phyloP scores from a whole-genome alignment of 2,113 vertebrate genomes.

The Oxygymnocypris stewartii region DNA sequence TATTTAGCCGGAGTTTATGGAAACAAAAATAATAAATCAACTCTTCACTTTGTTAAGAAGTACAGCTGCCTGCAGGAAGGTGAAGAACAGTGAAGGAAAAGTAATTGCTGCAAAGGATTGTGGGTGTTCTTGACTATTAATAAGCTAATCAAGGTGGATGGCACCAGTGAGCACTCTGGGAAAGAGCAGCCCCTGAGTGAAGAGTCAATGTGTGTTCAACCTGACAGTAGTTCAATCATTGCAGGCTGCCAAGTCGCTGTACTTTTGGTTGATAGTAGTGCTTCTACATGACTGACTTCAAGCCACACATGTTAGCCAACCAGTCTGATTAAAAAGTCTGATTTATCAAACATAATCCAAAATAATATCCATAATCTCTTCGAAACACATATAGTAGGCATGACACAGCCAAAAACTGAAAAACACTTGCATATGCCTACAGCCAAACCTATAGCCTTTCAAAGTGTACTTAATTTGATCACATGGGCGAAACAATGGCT shows the following conservation, averaged over 20 bases:
- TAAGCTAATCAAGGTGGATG: constrained; percentile 26
- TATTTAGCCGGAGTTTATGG: constrained; percentile 49
- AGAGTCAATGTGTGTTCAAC: background rate
- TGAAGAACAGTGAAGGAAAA: constrained; percentile 50
- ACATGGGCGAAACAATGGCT: background rate
- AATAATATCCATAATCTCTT: background rate
- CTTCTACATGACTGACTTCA: background rate
- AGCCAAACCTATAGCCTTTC: no score
- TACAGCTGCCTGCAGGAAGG: constrained; percentile 58
- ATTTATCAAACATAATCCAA: background rate
- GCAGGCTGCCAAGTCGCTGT: background rate
- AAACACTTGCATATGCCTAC: background rate
- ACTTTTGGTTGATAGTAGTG: background rate
- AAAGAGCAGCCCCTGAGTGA: constrained; percentile 21
- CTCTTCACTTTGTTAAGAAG: constrained; percentile 59
- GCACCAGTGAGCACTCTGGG: constrained; percentile 5
- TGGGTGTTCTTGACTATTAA: constrained; percentile 41
- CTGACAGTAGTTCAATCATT: background rate
- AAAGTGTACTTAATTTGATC: background rate
- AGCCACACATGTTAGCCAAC: background rate
- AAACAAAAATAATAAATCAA: constrained; percentile 61
- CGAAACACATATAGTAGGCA: background rate
- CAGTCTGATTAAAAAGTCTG: background rate
- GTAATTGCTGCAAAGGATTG: constrained; percentile 7
- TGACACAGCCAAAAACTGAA: background rate